Conservation (phyloP, 2,888 invertebrate genomes). For the Gymnocheta viridis region DNA sequence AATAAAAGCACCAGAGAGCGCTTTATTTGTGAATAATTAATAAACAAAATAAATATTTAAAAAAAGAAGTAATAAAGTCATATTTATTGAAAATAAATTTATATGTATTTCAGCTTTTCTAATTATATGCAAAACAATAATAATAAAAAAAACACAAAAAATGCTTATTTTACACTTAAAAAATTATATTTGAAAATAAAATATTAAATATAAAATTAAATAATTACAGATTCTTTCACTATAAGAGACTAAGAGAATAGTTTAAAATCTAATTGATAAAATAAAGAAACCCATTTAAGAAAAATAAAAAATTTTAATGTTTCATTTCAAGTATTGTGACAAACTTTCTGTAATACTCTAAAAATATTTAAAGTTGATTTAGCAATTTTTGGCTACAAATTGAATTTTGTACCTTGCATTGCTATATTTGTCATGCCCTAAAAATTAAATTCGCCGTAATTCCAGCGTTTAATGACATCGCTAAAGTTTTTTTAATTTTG, state of each 20-base stretch:
- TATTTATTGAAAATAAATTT: conserved; percentile 53
- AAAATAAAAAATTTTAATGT: neutral
- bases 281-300: conserved; percentile 35
- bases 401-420: too few relatives aligned
- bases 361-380: too few relatives aligned
- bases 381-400: too few relatives aligned
- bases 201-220: conserved; percentile 31
- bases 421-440: too few relatives aligned
- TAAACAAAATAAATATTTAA: conserved; percentile 14
- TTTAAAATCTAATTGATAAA: conserved; percentile 38
- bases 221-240: conserved; percentile 55
- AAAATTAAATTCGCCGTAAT: too few relatives aligned
- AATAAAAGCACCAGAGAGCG: conserved; percentile 53
- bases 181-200: conserved; percentile 20
- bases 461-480: too few relatives aligned
- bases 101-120: conserved; percentile 55
- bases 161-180: conserved; percentile 60
- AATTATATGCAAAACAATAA: conserved; percentile 47
- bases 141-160: conserved; percentile 26
- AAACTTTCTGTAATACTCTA: too few relatives aligned
- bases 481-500: too few relatives aligned
- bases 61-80: conserved; percentile 25
- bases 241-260: conserved; percentile 22
- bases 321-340: conserved; percentile 26
- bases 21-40: conserved; percentile 66